A percentile compares a stretch with the other conserved stretches of the same genome.
Evolutionary conservation across 2,888 invertebrate genomes (phyloP).

Genomic region (Odontothrips loti): DNA sequence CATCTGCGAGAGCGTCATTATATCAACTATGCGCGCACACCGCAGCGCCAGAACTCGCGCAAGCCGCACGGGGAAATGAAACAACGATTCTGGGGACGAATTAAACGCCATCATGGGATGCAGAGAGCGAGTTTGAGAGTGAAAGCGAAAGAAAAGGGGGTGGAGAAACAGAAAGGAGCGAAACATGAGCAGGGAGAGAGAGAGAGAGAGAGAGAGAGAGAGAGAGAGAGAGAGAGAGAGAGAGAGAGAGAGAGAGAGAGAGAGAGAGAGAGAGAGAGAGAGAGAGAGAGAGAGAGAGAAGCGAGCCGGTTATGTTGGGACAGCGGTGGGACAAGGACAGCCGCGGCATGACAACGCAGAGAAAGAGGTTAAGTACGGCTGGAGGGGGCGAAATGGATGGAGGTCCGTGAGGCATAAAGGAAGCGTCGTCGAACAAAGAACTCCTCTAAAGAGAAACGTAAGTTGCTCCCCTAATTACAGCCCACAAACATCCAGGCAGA

Average conservation of each 20-base stretch:
- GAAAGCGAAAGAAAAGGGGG: neutral
- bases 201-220: neutral
- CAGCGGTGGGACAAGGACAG: too few relatives aligned
- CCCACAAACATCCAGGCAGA: constrained; percentile 4
- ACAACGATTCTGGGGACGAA: too few relatives aligned
- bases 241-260: neutral
- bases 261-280: neutral
- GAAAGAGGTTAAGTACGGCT: neutral
- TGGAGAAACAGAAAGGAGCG: neutral
- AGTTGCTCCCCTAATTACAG: constrained; percentile 18
- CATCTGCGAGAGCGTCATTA: too few relatives aligned
- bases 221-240: neutral
- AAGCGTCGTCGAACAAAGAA: constrained; percentile 16
- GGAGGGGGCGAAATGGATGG: constrained; percentile 11
- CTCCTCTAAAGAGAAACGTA: constrained; percentile 26
- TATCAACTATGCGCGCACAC: too few relatives aligned
- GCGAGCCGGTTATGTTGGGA: too few relatives aligned
- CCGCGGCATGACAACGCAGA: neutral
- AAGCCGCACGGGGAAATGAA: too few relatives aligned
- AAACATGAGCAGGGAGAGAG: neutral
- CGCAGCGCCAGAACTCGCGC: too few relatives aligned
- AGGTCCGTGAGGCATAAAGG: constrained; percentile 15
- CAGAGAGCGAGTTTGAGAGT: neutral
- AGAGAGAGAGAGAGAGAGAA: too few relatives aligned
- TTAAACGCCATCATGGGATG: too few relatives aligned